Base-by-base conservation (phyloP, 2,888 invertebrate genomes). In the Stratiomys singularior region DNA sequence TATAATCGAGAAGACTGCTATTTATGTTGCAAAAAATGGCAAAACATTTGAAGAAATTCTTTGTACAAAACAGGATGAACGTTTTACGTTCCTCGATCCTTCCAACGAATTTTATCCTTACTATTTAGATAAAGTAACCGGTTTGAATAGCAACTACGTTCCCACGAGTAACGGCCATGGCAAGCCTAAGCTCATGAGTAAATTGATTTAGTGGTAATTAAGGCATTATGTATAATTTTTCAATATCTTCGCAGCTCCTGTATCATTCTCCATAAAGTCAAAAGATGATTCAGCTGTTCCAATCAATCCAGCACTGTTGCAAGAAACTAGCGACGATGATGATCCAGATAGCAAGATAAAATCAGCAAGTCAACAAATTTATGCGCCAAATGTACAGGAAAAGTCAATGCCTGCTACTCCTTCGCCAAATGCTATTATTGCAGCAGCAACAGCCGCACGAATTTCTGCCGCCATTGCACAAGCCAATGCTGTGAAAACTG, bases 1-100 rank as follows among this genome's bases (percentile, higher is more conserved):
- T 23, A 94, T 99, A 9, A 94, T 99, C 78, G 97, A 98, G 86
- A 97, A 98, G 87, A 97, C 99, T 92, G 98, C 99, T 0, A 92
- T 93, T 80, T 98, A 98, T 86, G 98, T 99, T 0, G 94, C 96
- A 0, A 96, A 96, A 82, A 98, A 98, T 87, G 99, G 99, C 0
- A 91, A 93, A 77, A 94, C 96, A 83, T 98, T 99, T 85, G 98
- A 99, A 82, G 92, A 93, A 46, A 94, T 96, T 28, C 93, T 96
- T 11, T 92, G 92, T 82, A 91, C 92, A 1, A 96, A 94, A 84
- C 93, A 92, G 76, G 97, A 98, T 85, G 91, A 93, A 0, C 89
- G 97, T 44, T 98, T 99, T 86, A 92, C 92, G 27, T 99, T 99
- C 86, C 87, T 99, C 0, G 91, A 95, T 79, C 89, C 93, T 0